These are phyloP conservation scores for Pocillopora grandis DNA, from an alignment of 92 coral and sea anemone species.

Conservation along the genomic window DNA sequence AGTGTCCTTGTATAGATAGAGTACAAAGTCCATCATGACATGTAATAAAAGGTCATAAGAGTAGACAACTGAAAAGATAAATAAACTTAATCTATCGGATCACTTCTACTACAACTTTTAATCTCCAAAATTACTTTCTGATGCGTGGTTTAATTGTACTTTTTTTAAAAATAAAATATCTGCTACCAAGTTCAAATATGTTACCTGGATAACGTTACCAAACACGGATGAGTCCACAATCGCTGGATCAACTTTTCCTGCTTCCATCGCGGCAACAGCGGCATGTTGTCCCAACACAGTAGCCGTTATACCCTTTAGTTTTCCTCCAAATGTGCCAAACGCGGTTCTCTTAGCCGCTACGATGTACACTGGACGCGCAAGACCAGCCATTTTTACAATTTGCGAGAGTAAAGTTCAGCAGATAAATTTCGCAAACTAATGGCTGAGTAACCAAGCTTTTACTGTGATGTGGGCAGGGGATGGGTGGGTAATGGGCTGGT, in stretches of 20 bases:
- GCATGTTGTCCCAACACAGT: conserved; percentile 91
- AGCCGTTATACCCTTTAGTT: conserved; percentile 74
- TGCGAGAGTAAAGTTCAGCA: background rate
- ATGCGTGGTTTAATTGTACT: background rate
- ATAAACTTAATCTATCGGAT: too few relatives aligned
- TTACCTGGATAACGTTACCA: conserved; percentile 97
- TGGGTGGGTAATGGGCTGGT: background rate
- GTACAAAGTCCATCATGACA: too few relatives aligned
- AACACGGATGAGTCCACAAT: conserved; percentile 90
- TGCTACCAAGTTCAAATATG: background rate
- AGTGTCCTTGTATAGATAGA: too few relatives aligned
- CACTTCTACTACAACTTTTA: too few relatives aligned
- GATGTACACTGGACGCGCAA: conserved; percentile 87
- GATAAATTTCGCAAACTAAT: background rate
- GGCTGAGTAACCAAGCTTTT: conserved; percentile 35
- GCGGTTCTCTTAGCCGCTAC: conserved; percentile 98
- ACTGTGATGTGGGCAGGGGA: background rate
- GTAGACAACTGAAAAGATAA: too few relatives aligned
- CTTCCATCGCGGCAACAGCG: conserved; percentile 79
- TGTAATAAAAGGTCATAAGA: too few relatives aligned
- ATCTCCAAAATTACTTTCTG: background rate
- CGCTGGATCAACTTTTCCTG: conserved; percentile 90
- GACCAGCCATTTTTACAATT: conserved; percentile 58
- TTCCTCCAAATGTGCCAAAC: conserved; percentile 98
- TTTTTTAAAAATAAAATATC: background rate